Conservation (phyloP, 2,113 vertebrate genomes). For the Pogonocichla stellata region DNA sequence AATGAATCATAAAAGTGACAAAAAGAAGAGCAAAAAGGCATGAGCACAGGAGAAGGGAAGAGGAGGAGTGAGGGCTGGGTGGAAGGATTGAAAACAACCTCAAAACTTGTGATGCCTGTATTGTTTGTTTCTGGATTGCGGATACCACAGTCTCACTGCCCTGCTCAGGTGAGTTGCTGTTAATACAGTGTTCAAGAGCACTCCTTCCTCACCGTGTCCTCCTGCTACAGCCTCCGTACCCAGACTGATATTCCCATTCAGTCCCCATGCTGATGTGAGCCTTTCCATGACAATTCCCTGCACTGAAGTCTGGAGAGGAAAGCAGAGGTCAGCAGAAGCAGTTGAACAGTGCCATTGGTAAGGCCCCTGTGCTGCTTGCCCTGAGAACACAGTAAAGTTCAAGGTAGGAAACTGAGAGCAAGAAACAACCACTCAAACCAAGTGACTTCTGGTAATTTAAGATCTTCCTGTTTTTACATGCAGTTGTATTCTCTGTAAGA, state of each 20-base stretch:
- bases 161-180: neutral
- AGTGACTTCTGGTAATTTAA: neutral
- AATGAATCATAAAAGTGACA: neutral
- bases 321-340: neutral
- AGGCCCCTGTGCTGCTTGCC: neutral
- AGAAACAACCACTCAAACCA: neutral
- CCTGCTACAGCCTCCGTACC: neutral
- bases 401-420: neutral
- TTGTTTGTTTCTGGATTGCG: neutral
- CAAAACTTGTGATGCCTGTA: neutral
- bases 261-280: neutral
- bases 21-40: neutral
- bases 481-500: neutral
- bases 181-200: neutral
- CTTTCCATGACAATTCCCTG: neutral
- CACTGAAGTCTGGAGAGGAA: neutral
- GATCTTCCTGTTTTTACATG: neutral
- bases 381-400: neutral
- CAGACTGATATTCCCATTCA: neutral
- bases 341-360: neutral
- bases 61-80: neutral
- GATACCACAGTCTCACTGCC: rapidly evolving
- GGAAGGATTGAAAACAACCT: neutral
- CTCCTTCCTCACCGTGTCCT: neutral
- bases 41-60: neutral